A percentile compares a stretch with the other conserved stretches of the same genome.
Conservation (phyloP, 2,888 invertebrate species). For the Pomacea canaliculata region DNA sequence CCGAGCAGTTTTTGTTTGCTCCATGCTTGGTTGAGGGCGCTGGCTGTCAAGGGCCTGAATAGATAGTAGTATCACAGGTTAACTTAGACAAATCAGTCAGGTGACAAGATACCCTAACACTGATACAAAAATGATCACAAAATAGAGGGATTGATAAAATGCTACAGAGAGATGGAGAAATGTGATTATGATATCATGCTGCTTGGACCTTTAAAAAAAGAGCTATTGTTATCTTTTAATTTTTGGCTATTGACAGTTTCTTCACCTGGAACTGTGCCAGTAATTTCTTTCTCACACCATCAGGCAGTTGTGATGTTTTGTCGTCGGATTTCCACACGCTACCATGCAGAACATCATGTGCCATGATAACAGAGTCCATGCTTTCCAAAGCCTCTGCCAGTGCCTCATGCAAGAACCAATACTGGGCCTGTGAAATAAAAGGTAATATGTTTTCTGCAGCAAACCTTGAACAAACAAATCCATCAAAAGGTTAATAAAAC, state of each 20-base stretch:
- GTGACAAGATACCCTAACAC: background rate
- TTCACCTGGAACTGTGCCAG: constrained; percentile 12
- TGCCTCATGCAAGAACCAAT: constrained; percentile 21
- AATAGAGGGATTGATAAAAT: too few species aligned
- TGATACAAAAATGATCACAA: background rate
- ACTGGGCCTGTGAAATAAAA: constrained; percentile 9
- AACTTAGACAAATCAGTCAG: too few species aligned
- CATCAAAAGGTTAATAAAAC: too few species aligned
- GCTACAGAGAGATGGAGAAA: too few species aligned
- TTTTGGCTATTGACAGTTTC: too few species aligned
- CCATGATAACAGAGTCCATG: constrained; percentile 1
- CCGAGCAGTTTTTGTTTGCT: background rate
- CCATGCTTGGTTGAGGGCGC: background rate
- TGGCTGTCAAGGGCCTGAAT: background rate
- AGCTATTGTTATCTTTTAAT: too few species aligned
- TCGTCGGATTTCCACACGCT: background rate
- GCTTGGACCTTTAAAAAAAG: too few species aligned
- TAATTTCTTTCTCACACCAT: constrained; percentile 10
- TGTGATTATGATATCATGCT: too few species aligned
- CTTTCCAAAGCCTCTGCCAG: constrained; percentile 8
- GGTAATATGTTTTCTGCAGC: too few species aligned
- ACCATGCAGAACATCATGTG: constrained; percentile 6
- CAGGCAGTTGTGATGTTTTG: background rate
- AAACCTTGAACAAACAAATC: too few species aligned
- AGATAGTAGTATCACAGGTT: background rate